phyloP scores from a whole-genome alignment of 2,113 vertebrate species.

The Anhinga rufa region DNA sequence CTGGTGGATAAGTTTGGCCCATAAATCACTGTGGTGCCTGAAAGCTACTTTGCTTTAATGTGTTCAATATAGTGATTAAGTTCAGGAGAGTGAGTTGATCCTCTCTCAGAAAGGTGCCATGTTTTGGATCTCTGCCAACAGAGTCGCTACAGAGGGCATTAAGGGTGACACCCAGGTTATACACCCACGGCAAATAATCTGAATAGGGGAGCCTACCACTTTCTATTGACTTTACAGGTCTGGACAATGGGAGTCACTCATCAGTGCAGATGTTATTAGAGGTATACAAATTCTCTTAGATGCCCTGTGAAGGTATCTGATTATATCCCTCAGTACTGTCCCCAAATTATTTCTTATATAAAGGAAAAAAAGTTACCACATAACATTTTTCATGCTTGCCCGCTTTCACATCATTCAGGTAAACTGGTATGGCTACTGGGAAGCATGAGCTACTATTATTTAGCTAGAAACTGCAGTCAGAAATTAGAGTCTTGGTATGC shows the following conservation, averaged over 20 bases:
- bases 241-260: background rate
- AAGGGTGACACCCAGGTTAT: background rate
- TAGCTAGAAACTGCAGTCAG: background rate
- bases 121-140: background rate
- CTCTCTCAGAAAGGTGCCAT: background rate
- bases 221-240: background rate
- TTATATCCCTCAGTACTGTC: background rate
- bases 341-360: background rate
- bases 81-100: background rate
- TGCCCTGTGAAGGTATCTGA: background rate
- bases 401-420: background rate
- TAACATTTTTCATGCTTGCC: accelerated
- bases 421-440: background rate
- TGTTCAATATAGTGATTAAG: background rate
- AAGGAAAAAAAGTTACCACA: background rate
- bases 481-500: background rate
- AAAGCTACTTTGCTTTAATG: background rate
- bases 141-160: background rate
- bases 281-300: background rate
- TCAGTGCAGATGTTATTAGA: background rate
- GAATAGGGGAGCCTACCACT: background rate
- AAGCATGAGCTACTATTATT: background rate
- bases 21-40: background rate
- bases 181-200: background rate
- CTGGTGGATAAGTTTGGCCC: background rate